Conservation (phyloP, 2,888 invertebrate species). For the Listrodromus nycthemerus region DNA sequence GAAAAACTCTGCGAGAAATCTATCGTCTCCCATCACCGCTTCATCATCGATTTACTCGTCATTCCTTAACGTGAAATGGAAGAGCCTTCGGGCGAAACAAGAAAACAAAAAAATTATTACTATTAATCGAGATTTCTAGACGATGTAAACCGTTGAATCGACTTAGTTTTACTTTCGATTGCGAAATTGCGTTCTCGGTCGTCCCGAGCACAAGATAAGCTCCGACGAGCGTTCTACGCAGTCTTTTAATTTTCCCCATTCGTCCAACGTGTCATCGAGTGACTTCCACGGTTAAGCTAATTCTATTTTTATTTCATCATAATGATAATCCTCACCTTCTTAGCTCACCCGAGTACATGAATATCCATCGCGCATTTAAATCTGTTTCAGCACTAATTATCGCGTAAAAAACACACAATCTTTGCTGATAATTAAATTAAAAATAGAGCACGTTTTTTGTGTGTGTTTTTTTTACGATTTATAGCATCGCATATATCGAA, state of each 20-base stretch:
- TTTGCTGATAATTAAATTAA: neutral
- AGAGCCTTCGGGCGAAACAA: neutral
- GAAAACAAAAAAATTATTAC: neutral
- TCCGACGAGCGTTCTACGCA: slow-evolving; percentile 5
- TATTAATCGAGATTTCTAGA: neutral
- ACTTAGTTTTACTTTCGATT: neutral
- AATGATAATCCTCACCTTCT: neutral
- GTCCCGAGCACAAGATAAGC: slow-evolving; percentile 19
- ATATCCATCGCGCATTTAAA: neutral
- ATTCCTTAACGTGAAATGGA: neutral
- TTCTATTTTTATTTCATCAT: neutral
- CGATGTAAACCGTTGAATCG: neutral
- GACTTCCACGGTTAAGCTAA: neutral
- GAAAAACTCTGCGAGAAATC: neutral
- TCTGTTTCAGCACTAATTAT: neutral
- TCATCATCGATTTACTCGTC: slow-evolving; percentile 23
- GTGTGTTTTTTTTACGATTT: too few species aligned
- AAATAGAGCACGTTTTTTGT: neutral
- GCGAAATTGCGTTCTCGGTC: slow-evolving; percentile 15
- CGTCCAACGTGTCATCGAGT: neutral
- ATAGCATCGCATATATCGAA: neutral
- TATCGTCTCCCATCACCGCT: too few species aligned
- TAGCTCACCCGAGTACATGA: neutral
- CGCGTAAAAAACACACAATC: neutral
- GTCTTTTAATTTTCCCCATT: neutral